Evolutionary conservation across 2,113 vertebrate species (phyloP).

Genomic region (Xyliphius kryptos): DNA sequence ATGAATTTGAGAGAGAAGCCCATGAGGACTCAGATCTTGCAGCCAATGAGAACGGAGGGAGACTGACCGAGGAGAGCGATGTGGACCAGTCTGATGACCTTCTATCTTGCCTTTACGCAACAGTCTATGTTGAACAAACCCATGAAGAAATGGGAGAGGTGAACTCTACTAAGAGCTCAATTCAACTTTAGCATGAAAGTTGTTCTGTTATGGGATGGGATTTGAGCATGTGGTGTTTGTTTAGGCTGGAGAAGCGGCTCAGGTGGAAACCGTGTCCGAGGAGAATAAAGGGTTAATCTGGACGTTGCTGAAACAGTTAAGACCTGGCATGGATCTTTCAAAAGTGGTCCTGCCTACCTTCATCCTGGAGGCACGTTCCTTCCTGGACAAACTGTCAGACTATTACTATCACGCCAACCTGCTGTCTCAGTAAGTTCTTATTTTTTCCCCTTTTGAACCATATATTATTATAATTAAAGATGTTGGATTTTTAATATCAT

Average conservation of each 20-base stretch:
- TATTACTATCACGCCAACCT: conserved; percentile 90
- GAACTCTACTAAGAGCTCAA: conserved; percentile 28
- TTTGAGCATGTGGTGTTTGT: neutral
- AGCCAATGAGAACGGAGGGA: conserved; percentile 70
- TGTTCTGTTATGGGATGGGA: no score
- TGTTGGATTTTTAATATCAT: no score
- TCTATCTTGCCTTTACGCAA: conserved; percentile 62
- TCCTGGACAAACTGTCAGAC: conserved; percentile 90
- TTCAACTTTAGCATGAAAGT: no score
- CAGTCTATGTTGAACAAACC: conserved; percentile 79
- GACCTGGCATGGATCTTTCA: conserved; percentile 90
- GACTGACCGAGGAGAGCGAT: conserved; percentile 77
- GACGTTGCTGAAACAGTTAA: conserved; percentile 81
- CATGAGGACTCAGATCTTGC: conserved; percentile 75
- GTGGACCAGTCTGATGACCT: conserved; percentile 79
- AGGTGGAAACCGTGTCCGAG: conserved; percentile 85
- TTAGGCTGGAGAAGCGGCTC: conserved; percentile 75
- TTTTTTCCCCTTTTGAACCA: neutral
- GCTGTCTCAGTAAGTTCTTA: conserved; percentile 78
- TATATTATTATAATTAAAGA: no score
- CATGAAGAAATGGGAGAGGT: conserved; percentile 91
- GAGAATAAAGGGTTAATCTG: conserved; percentile 88
- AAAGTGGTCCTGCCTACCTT: conserved; percentile 89
- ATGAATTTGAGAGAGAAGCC: conserved; percentile 81
- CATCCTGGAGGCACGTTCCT: conserved; percentile 89